Conservation (phyloP, 2,113 vertebrate genomes). For the Aegithalos caudatus region DNA sequence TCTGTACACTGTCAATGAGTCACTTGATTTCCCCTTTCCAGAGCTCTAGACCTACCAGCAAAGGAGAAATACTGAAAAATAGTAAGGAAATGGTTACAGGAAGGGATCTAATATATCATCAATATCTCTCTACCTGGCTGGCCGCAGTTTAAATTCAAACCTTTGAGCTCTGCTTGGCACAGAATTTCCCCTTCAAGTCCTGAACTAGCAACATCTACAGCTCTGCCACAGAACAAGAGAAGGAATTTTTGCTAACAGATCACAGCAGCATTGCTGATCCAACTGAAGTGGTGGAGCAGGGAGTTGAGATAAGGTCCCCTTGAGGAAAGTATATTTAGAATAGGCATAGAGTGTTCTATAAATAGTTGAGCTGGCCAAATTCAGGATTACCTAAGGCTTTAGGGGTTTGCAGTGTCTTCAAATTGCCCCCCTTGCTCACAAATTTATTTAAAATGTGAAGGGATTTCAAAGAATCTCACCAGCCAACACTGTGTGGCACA, state of each 20-base stretch:
- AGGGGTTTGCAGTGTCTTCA: neutral
- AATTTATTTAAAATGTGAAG: neutral
- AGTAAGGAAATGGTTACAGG: neutral
- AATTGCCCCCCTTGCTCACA: neutral
- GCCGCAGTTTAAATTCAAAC: neutral
- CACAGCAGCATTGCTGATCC: neutral
- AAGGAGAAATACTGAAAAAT: neutral
- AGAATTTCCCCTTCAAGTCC: neutral
- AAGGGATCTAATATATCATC: neutral
- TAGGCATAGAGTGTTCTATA: neutral
- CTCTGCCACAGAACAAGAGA: neutral
- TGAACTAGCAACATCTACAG: neutral
- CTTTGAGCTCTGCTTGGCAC: neutral
- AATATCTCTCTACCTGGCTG: neutral
- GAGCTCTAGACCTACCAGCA: neutral
- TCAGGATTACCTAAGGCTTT: neutral
- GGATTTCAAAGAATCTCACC: neutral
- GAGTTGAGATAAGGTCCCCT: neutral
- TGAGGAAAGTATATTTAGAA: constrained; percentile 29
- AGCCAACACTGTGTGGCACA: neutral
- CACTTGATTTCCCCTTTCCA: neutral
- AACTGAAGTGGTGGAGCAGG: neutral
- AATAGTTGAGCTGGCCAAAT: constrained; percentile 19
- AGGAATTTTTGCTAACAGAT: neutral
- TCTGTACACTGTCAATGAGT: neutral